Conservation (phyloP, 2,113 vertebrate species). For the Indicator indicator region DNA sequence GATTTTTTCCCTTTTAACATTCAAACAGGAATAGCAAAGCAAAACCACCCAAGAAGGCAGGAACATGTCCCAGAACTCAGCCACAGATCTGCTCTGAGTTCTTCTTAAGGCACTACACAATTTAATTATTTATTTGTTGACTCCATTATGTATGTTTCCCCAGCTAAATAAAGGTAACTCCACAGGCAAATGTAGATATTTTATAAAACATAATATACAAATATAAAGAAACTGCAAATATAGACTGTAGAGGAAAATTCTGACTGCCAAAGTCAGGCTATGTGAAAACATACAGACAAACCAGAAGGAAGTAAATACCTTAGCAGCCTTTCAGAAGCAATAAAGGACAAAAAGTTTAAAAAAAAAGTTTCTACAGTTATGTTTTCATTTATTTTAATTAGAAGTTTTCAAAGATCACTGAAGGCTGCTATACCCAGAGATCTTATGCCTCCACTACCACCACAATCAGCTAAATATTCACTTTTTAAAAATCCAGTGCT, state of each 20-base stretch:
- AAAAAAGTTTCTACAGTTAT: neutral
- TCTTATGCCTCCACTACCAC: neutral
- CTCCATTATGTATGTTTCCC: neutral
- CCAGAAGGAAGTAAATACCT: neutral
- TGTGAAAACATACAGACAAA: neutral
- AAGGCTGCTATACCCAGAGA: neutral
- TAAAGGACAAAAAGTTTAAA: neutral
- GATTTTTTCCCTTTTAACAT: neutral
- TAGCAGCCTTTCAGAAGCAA: neutral
- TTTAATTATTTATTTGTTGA: neutral
- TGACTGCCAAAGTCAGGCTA: neutral
- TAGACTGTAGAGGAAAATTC: neutral
- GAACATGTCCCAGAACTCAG: neutral
- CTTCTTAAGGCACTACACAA: neutral
- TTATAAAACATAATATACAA: neutral
- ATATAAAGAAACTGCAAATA: neutral
- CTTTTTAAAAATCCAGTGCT: neutral
- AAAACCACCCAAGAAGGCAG: neutral
- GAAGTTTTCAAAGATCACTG: neutral
- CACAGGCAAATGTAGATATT: neutral
- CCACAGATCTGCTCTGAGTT: neutral
- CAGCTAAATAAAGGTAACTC: neutral
- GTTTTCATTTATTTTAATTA: neutral
- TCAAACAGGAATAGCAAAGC: neutral
- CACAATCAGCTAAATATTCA: neutral